Evolutionary conservation across 2,888 invertebrate species (phyloP).

Genomic region (Camptogramma bilineatum): DNA sequence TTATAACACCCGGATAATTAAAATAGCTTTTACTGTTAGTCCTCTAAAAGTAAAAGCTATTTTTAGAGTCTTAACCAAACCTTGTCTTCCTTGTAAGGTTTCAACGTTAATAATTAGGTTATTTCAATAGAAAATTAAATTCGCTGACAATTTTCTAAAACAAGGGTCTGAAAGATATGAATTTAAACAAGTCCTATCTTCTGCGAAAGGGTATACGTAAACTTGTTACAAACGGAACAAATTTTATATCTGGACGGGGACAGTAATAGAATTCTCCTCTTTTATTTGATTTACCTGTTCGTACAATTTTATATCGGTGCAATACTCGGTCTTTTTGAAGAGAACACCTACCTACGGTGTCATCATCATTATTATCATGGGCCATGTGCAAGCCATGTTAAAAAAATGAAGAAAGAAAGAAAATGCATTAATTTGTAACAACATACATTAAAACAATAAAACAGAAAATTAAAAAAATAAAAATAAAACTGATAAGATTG

Average conservation of each 20-base stretch:
- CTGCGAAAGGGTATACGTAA: slow-evolving; percentile 36
- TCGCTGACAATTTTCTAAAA: neutral
- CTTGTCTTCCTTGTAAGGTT: neutral
- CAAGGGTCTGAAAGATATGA: slow-evolving; percentile 10
- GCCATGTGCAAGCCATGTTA: too few relatives aligned
- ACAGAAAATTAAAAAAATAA: too few relatives aligned
- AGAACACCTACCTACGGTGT: neutral
- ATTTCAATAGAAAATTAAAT: neutral
- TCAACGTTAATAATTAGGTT: neutral
- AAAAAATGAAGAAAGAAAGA: too few relatives aligned
- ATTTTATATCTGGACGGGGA: slow-evolving; percentile 71
- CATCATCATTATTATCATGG: too few relatives aligned
- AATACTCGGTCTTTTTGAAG: slow-evolving; percentile 61
- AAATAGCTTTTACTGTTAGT: too few relatives aligned
- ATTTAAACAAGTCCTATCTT: slow-evolving; percentile 26
- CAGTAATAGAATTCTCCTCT: slow-evolving; percentile 79
- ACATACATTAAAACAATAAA: too few relatives aligned
- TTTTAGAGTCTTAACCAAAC: too few relatives aligned
- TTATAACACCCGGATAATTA: too few relatives aligned
- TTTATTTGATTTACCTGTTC: slow-evolving; percentile 78
- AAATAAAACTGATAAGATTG: too few relatives aligned
- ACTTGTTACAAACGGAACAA: slow-evolving; percentile 56
- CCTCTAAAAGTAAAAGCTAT: too few relatives aligned
- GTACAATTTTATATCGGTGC: slow-evolving; percentile 73
- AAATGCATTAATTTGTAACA: too few relatives aligned